These are phyloP conservation scores for Oceanodroma tethys DNA, from an alignment of 2,113 vertebrate genomes.

Conservation along the genomic window DNA sequence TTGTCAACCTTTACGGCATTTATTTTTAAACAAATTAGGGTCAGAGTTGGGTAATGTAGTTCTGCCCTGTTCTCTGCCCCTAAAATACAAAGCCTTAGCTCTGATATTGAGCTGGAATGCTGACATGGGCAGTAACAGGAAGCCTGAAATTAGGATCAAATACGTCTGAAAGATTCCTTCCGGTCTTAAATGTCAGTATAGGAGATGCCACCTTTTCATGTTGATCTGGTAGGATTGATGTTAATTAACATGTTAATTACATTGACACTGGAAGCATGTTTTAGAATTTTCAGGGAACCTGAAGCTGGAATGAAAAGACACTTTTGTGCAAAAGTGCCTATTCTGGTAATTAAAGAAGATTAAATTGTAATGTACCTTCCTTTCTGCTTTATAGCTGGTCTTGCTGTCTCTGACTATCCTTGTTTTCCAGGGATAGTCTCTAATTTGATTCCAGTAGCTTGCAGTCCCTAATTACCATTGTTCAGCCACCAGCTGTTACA, in stretches of 20 bases:
- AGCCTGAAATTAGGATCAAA: neutral
- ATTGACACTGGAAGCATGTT: neutral
- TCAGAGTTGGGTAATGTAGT: neutral
- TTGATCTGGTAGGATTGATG: neutral
- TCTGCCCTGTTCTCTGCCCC: neutral
- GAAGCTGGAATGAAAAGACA: neutral
- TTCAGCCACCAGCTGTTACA: conserved; percentile 1
- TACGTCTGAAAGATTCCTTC: neutral
- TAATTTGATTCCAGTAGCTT: conserved; percentile 1
- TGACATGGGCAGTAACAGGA: neutral
- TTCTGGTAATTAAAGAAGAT: neutral
- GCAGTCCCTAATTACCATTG: neutral
- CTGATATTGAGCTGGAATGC: neutral
- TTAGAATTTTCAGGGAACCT: neutral
- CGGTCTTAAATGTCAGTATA: neutral
- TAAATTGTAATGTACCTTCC: neutral
- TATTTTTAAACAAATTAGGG: neutral
- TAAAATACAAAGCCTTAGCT: neutral
- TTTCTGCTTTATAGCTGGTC: neutral
- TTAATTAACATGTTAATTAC: neutral
- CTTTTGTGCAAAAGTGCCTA: neutral
- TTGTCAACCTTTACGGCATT: neutral
- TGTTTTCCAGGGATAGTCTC: neutral
- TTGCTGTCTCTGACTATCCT: neutral
- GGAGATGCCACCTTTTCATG: neutral